Percentiles rank a stretch among this genome's conserved stretches.
These are phyloP conservation scores for Tolmerus cingulatus DNA, from an alignment of 2,888 invertebrate species.

Conservation along the genomic window DNA sequence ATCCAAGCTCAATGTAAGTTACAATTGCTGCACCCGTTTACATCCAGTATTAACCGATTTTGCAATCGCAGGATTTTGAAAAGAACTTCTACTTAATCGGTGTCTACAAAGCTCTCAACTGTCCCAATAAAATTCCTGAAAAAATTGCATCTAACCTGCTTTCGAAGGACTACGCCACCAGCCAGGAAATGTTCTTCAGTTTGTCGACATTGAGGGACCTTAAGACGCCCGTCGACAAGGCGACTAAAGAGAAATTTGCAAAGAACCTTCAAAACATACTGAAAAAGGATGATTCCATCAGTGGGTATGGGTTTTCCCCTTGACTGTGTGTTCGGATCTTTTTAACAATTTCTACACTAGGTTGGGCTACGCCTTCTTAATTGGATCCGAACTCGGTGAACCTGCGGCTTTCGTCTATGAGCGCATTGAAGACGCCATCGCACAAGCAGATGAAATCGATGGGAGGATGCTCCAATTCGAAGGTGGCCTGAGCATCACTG, in stretches of 20 bases:
- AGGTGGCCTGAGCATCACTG: conserved; percentile 84
- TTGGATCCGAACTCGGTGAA: conserved; percentile 76
- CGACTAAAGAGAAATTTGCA: conserved; percentile 74
- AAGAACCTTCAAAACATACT: conserved; percentile 78
- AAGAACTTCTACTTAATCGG: conserved; percentile 74
- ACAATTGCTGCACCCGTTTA: not conserved
- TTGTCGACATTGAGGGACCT: conserved; percentile 74
- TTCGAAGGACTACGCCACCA: conserved; percentile 72
- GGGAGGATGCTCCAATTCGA: conserved; percentile 90
- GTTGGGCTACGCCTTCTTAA: conserved; percentile 83
- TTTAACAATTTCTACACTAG: conserved; percentile 62
- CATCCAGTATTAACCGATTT: not conserved
- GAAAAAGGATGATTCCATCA: conserved; percentile 84
- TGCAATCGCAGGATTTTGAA: conserved; percentile 61
- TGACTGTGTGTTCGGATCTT: not conserved
- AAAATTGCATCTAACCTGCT: conserved; percentile 67
- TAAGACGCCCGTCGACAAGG: conserved; percentile 72
- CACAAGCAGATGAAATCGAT: conserved; percentile 95
- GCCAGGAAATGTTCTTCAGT: conserved; percentile 78
- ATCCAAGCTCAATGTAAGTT: conserved; percentile 65
- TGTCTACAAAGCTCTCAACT: conserved; percentile 69
- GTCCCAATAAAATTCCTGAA: conserved; percentile 58
- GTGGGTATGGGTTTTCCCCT: conserved; percentile 66
- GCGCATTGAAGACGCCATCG: conserved; percentile 89
- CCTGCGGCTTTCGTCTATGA: conserved; percentile 73